These are phyloP conservation scores for Xenus cinereus DNA, from an alignment of 2,113 vertebrate species.

Conservation along the genomic window DNA sequence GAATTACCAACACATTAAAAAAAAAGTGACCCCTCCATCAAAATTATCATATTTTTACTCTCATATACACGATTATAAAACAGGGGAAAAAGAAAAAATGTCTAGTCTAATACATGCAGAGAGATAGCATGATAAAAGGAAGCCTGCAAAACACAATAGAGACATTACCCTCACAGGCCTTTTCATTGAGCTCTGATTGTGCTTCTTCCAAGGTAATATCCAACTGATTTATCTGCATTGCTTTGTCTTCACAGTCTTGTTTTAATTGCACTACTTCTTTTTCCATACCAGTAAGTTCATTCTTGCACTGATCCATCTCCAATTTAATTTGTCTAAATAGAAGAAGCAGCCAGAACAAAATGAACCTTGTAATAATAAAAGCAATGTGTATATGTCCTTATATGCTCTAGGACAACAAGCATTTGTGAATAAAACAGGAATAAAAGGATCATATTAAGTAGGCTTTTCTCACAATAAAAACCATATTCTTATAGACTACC, in stretches of 20 bases:
- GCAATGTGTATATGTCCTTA: background rate
- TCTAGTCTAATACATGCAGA: background rate
- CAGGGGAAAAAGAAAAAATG: background rate
- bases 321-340: slow-evolving; percentile 68
- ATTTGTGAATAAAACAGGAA: background rate
- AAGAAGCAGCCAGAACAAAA: slow-evolving; percentile 35
- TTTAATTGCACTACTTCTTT: slow-evolving; percentile 78
- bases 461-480: background rate
- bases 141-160: background rate
- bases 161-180: slow-evolving; percentile 73
- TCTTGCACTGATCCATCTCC: slow-evolving; percentile 77
- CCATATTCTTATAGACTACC: background rate
- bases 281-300: slow-evolving; percentile 78
- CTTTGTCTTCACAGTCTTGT: slow-evolving; percentile 81
- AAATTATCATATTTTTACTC: background rate
- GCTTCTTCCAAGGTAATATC: slow-evolving; percentile 85
- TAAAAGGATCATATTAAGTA: background rate
- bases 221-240: slow-evolving; percentile 81
- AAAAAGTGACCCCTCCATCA: background rate
- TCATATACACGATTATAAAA: background rate
- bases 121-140: background rate
- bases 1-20: background rate
- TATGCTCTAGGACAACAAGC: background rate
- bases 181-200: slow-evolving; percentile 82
- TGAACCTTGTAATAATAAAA: background rate